Conservation (phyloP, 92 coral and sea anemone species). For the Actinostola sp. region DNA sequence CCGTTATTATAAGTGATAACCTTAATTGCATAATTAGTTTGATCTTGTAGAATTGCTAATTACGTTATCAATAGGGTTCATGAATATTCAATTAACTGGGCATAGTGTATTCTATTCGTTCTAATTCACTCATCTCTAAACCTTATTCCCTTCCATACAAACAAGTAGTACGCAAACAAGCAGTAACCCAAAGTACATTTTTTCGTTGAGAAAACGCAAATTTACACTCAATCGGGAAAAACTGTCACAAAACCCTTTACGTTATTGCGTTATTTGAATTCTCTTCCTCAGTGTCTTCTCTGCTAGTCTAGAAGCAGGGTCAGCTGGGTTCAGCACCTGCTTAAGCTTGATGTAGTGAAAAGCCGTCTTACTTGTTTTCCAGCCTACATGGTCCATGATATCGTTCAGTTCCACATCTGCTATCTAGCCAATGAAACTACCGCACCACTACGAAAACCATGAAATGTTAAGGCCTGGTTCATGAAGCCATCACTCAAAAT, state of each 20-base stretch:
- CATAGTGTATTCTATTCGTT: neutral
- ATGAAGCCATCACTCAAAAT: too few species aligned
- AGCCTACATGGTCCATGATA: slow-evolving; percentile 38
- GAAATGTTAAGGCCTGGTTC: slow-evolving; percentile 28
- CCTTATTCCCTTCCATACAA: neutral
- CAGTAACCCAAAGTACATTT: neutral
- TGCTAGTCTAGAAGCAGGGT: slow-evolving; percentile 18
- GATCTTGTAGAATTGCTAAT: neutral
- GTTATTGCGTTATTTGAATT: neutral
- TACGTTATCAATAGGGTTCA: neutral
- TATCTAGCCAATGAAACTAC: slow-evolving; percentile 30
- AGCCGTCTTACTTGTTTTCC: slow-evolving; percentile 29
- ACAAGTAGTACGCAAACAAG: neutral
- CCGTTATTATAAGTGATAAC: too few species aligned
- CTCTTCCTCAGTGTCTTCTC: neutral
- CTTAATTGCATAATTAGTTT: neutral
- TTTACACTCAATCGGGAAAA: neutral
- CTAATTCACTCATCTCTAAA: neutral
- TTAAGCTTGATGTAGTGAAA: slow-evolving; percentile 29
- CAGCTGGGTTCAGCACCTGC: slow-evolving; percentile 24
- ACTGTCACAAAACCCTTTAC: neutral
- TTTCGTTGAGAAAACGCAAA: too few species aligned
- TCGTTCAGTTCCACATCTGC: slow-evolving; percentile 3
- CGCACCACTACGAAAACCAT: slow-evolving; percentile 31
- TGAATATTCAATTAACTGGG: neutral